Evolutionary conservation across 2,113 vertebrate species (phyloP).

Genomic region (Calyptomena viridis): DNA sequence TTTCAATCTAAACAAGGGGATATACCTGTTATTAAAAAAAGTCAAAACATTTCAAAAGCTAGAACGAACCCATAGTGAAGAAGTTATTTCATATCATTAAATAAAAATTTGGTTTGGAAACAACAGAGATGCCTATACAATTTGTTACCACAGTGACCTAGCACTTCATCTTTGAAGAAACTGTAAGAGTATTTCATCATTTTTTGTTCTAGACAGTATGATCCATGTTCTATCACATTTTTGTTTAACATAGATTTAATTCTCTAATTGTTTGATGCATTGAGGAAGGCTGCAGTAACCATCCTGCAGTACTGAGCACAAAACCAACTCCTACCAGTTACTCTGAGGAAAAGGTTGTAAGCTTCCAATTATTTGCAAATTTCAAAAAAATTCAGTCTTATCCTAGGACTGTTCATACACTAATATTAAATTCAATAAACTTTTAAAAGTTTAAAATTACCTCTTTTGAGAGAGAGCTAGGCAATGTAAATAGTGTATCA

Average conservation of each 20-base stretch:
- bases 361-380: not conserved
- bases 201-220: not conserved
- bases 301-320: not conserved
- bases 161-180: not conserved
- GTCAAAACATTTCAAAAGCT: not conserved
- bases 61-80: not conserved
- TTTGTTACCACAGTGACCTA: not conserved
- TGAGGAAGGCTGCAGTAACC: not conserved
- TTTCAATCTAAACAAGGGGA: not conserved
- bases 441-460: not conserved
- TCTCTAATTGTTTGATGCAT: not conserved
- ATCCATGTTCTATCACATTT: not conserved
- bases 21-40: not conserved
- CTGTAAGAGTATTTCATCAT: not conserved
- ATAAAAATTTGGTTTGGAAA: not conserved
- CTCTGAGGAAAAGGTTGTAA: not conserved
- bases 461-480: not conserved
- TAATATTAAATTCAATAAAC: not conserved
- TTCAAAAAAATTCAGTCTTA: not conserved
- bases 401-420: not conserved
- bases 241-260: not conserved
- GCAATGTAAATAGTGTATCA: not conserved
- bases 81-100: not conserved
- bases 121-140: not conserved
- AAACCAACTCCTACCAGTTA: not conserved